Percentiles rank a stretch among this genome's conserved stretches.
phyloP scores from a whole-genome alignment of 2,888 invertebrate species.

The Bellardia bayeri region DNA sequence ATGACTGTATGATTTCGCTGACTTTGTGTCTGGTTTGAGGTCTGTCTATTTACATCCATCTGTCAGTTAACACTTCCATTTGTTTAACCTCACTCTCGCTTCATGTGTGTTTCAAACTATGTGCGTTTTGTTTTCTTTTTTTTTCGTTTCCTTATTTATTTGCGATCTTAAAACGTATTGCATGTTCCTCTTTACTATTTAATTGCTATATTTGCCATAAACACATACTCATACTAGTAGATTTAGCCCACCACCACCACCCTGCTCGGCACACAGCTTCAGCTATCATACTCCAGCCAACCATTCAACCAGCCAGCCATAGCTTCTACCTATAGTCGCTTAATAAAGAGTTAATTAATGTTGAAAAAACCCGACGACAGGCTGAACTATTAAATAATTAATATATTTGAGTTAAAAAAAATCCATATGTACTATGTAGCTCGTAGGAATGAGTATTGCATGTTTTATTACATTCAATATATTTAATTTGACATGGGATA shows the following conservation, averaged over 20 bases:
- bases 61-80: conserved; percentile 71
- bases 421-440: not conserved
- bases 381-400: conserved; percentile 51
- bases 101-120: not conserved
- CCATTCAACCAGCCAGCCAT: not conserved
- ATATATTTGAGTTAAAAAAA: conserved; percentile 22
- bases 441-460: not conserved
- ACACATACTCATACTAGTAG: not conserved
- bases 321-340: conserved; percentile 1
- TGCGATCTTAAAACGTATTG: conserved; percentile 63
- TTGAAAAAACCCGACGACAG: conserved; percentile 35
- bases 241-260: not conserved
- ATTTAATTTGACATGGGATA: conserved; percentile 6
- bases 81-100: conserved; percentile 68
- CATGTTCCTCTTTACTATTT: conserved; percentile 59
- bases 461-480: not conserved
- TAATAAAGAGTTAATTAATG: conserved; percentile 32
- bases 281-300: not conserved
- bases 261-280: not conserved
- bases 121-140: conserved; percentile 26
- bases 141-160: conserved; percentile 57
- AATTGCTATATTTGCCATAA: conserved; percentile 50
- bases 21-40: conserved; percentile 32
- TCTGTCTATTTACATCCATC: conserved; percentile 63
- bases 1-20: conserved; percentile 15